Percentiles rank a stretch among this genome's conserved stretches.
These are phyloP conservation scores for Bombylius discolor DNA, from an alignment of 2,888 invertebrate genomes.

Conservation along the genomic window DNA sequence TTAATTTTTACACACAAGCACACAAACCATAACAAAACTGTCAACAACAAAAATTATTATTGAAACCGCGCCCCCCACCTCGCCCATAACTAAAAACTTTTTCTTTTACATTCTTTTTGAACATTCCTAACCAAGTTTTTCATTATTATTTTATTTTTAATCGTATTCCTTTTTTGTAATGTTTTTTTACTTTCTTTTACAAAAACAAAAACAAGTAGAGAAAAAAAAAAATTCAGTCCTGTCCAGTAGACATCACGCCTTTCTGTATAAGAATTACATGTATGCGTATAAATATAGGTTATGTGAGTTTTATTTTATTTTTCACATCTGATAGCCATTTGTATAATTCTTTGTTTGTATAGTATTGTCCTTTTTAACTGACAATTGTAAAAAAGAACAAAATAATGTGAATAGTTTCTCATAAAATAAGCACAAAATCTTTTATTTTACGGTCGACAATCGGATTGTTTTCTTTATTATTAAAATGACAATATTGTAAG, in stretches of 20 bases:
- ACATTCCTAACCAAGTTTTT: background rate
- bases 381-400: too few species aligned
- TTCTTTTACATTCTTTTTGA: background rate
- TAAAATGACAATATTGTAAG: background rate
- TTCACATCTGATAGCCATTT: too few species aligned
- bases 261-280: background rate
- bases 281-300: background rate
- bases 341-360: background rate
- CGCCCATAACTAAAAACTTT: too few species aligned
- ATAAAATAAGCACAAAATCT: too few species aligned
- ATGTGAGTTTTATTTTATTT: background rate
- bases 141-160: background rate
- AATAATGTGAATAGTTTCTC: too few species aligned
- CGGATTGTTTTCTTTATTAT: too few species aligned
- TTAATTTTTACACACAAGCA: background rate
- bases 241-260: conserved; percentile 6
- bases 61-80: background rate
- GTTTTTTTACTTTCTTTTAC: background rate
- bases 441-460: too few species aligned
- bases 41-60: background rate
- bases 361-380: background rate
- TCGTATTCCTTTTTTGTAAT: background rate
- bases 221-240: background rate
- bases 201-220: too few species aligned
- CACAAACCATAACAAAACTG: conserved; percentile 1